A percentile compares a stretch with the other conserved stretches of the same genome.
phyloP scores from a whole-genome alignment of 2,888 invertebrate genomes.

The Aricia artaxerxes region DNA sequence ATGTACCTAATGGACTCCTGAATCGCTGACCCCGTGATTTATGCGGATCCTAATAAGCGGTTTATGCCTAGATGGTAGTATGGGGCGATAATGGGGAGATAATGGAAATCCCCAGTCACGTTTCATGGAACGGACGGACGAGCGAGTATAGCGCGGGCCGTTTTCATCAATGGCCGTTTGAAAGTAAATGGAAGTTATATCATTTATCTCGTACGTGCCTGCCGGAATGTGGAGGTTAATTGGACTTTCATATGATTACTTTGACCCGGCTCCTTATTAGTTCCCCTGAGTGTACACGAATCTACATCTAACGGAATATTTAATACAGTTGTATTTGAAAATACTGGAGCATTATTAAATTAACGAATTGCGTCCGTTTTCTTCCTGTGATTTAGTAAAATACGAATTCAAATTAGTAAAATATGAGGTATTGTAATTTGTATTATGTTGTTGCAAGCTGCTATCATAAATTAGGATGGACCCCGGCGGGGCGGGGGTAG shows the following conservation, averaged over 20 bases:
- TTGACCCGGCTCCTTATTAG: constrained; percentile 14
- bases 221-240: constrained; percentile 15
- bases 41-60: constrained; percentile 48
- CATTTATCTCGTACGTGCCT: constrained; percentile 23
- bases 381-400: not conserved
- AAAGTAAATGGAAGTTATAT: constrained; percentile 29
- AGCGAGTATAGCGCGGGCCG: not conserved
- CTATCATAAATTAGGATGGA: not conserved
- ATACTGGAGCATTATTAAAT: not conserved
- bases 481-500: not conserved
- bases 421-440: not conserved
- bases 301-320: constrained; percentile 7
- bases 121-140: not conserved
- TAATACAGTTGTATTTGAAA: not conserved
- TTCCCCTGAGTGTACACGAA: not conserved
- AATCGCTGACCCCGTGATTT: constrained; percentile 17
- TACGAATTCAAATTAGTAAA: not conserved
- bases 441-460: not conserved
- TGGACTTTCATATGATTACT: constrained; percentile 12
- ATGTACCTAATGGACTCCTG: constrained; percentile 35
- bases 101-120: constrained; percentile 14
- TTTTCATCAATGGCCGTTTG: constrained; percentile 20
- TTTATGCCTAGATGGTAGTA: constrained; percentile 45
- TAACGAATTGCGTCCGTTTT: not conserved
- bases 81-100: constrained; percentile 15